Percentiles rank a stretch among this genome's conserved stretches.
phyloP scores from a whole-genome alignment of 2,113 vertebrate genomes.

The Neotragus moschatus region DNA sequence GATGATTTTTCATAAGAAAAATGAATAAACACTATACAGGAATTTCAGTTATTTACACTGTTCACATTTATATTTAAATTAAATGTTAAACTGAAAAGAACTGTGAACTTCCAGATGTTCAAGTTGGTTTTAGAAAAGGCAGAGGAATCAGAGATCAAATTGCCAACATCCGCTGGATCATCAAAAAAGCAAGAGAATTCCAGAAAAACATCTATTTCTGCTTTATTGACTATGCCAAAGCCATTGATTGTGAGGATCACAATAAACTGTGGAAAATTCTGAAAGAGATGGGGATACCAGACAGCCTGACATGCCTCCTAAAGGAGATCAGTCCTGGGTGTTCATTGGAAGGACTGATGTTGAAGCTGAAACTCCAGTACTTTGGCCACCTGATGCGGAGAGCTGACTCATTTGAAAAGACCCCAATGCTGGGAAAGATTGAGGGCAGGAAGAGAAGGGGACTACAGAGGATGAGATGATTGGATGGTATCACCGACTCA shows the following conservation, averaged over 20 bases:
- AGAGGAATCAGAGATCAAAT: not conserved
- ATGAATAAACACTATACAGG: not conserved
- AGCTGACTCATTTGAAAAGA: not conserved
- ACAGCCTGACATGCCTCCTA: not conserved
- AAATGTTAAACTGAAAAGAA: not conserved
- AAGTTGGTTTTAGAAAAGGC: not conserved
- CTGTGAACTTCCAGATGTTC: not conserved
- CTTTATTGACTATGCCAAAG: not conserved
- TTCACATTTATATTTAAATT: not conserved
- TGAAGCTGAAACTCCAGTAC: not conserved
- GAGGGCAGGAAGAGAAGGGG: not conserved
- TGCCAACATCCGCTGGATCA: not conserved
- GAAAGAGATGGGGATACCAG: not conserved
- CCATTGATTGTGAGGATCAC: not conserved
- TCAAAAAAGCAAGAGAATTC: not conserved
- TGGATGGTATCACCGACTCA: not conserved
- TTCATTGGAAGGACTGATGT: not conserved
- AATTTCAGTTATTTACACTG: not conserved
- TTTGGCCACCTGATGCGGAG: not conserved
- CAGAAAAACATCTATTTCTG: not conserved
- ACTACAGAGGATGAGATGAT: not conserved
- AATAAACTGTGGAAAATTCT: not conserved
- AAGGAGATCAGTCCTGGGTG: not conserved
- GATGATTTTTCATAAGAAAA: not conserved
- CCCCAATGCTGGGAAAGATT: not conserved